phyloP scores from a whole-genome alignment of 2,113 vertebrate species.

The Xerus inauris region DNA sequence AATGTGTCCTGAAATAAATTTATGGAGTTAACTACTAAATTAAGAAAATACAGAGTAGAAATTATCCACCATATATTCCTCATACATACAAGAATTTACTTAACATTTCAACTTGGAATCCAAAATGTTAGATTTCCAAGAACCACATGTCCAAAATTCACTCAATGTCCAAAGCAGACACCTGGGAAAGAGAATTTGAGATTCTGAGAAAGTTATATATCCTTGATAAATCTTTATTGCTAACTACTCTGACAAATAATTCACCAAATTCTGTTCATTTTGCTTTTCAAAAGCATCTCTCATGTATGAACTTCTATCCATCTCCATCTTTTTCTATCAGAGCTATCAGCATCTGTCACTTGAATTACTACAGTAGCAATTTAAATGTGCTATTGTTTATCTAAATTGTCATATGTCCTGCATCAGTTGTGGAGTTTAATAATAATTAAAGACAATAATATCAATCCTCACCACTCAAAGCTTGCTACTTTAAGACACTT shows the following conservation, averaged over 20 bases:
- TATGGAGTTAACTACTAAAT: neutral
- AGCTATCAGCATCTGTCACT: neutral
- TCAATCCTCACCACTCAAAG: neutral
- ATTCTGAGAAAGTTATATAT: neutral
- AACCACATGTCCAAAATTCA: neutral
- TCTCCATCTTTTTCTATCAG: neutral
- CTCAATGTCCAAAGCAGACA: neutral
- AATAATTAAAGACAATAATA: neutral
- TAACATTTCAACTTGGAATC: neutral
- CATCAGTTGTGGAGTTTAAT: neutral
- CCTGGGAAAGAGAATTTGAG: neutral
- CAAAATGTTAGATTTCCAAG: neutral
- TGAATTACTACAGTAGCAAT: neutral
- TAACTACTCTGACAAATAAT: neutral
- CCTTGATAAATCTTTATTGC: neutral
- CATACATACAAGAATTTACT: neutral
- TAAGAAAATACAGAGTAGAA: neutral
- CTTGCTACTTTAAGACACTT: neutral
- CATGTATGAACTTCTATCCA: neutral
- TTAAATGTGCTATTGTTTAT: neutral
- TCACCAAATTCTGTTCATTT: neutral
- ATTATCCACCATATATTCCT: neutral
- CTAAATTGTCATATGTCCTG: neutral
- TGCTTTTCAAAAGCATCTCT: neutral
- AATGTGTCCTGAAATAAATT: neutral